Conservation (phyloP, 2,888 invertebrate genomes). For the Mythimna lalbum region DNA sequence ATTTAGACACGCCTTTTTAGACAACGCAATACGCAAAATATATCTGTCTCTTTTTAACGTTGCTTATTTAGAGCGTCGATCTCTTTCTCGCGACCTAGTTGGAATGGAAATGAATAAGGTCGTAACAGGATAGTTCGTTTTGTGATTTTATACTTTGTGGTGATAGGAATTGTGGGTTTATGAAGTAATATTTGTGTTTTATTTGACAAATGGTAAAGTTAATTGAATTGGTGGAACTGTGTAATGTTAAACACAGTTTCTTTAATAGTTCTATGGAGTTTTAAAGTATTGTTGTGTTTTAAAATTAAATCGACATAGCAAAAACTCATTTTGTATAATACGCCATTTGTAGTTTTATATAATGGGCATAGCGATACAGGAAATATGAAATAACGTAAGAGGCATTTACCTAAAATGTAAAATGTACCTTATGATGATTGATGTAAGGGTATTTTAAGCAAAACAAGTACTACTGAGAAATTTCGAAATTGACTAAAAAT, state of each 20-base stretch:
- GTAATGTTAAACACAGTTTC: not conserved
- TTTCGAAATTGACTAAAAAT: too few relatives aligned
- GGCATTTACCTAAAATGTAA: too few relatives aligned
- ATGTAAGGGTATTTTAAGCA: too few relatives aligned
- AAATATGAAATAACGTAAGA: too few relatives aligned
- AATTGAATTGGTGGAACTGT: not conserved
- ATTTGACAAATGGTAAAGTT: not conserved
- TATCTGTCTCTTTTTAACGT: constrained; percentile 70
- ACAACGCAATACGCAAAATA: constrained; percentile 66
- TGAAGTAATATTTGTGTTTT: not conserved
- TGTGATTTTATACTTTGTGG: constrained; percentile 31
- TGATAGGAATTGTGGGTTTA: constrained; percentile 8
- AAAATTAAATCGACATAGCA: not conserved
- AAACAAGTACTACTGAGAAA: too few relatives aligned
- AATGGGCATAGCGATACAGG: too few relatives aligned
- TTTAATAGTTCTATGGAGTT: not conserved
- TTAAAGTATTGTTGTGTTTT: not conserved
- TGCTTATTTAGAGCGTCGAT: constrained; percentile 34
- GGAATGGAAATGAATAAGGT: constrained; percentile 64
- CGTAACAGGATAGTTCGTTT: constrained; percentile 60
- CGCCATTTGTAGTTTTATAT: too few relatives aligned
- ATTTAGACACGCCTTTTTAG: constrained; percentile 84
- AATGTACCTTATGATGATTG: too few relatives aligned
- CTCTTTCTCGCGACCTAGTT: constrained; percentile 67
- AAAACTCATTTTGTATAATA: too few relatives aligned